Base-by-base conservation (phyloP, 2,113 vertebrate genomes). In the Andinoacara biseriatus region DNA sequence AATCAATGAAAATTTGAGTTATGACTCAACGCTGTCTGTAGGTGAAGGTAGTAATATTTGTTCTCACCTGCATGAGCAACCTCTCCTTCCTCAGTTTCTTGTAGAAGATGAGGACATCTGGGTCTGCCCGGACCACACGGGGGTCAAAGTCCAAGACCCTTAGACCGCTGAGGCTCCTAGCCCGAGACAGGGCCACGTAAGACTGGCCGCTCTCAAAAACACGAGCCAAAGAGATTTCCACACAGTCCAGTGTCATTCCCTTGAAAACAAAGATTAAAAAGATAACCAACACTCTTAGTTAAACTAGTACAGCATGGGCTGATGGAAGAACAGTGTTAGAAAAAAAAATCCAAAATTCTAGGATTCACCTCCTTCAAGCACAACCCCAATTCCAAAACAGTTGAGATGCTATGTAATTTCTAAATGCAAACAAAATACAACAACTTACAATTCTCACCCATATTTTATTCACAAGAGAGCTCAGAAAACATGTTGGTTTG, bases 131-230 rank as follows among this genome's bases (percentile, higher is more conserved):
- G 78, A 99, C 98, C 49, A 97, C 97, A 3, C 63, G 90, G 0
- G 97, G 96, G 87, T 99, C 95, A 86, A 99, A 99, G 86, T 99
- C 98, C 95, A 99, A 95, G 57, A 99, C 97, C 9, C 98, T 95
- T 5, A 99, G 96, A 2, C 98, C 97, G 74, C 96, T 94, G 17
- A 99, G 94, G 79, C 95, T 98, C 0, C 96, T 95, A 56, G 98
- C 98, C 46, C 98, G 91, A 59, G 98, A 99, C 7, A 99, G 95
- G 2, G 98, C 98, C 52, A 99, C 98, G 0, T 99, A 99, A 2
- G 98, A 98, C 92, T 99, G 98, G 2, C 98, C 98, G 0, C 96
- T 95, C 93, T 99, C 98, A 92, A 99, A 99, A 74, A 99, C 98
- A 0, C 98, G 97, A 0, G 97, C 95, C 89, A 99, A 89, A 14